Base-by-base conservation (phyloP, 2,113 vertebrate species). In the Festucalex cinctus region DNA sequence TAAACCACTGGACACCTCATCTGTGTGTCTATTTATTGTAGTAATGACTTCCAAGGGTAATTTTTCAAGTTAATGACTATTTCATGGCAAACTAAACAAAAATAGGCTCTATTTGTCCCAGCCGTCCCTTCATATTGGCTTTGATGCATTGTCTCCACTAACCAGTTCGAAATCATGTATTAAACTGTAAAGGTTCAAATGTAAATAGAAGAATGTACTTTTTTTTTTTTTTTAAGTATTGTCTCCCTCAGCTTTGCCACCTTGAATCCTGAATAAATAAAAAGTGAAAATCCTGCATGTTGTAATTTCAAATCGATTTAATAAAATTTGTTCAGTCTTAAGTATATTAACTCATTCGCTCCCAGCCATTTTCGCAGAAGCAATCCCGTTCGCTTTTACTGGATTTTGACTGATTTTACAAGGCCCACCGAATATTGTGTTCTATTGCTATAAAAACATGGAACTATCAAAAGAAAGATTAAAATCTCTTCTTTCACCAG, bases 171-270 rank as follows among this genome's bases (percentile, higher is more conserved):
- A 49, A 44, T 60, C 54, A 32, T 41, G n/a, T 60, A 26, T 43
- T 36, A 63, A 57, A 62, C 26, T 60, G 65, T 69, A 63, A 32
- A 61, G 5, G 48, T 63, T 82, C 49, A 69, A 75, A 64, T 72
- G 26, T 57, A 70, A 75, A 63, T 43, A 44, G 17, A 63, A 28
- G 28, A 32, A 2, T 32, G 28, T 32, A 32, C 28, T 32, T 2
- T 32, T 32, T 32, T 62, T 24, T 53, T 53, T 22, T 53, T 53
- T 24, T 22, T 6, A 32, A 49, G 10, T 24, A 22, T 22, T 58
- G 37, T 71, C 19, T 73, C 7, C 17, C 16, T 19, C 16, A 1
- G 56, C 2, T 14, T 32, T 32, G 39, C 24, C 20, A 53, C 9
- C 19, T 1, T 20, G 9, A 22, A 22, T 46, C 17, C 14, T 68